These are phyloP conservation scores for Danio rerio DNA, from an alignment of 2,113 vertebrate genomes.

Conservation along the genomic window GRCz12tu NC_133181.1:40668001-40668500, in stretches of 20 bases:
- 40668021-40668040: slow-evolving; percentile 15
- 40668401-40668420: slow-evolving; percentile 12
- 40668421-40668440: slow-evolving; percentile 2
- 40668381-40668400: slow-evolving; percentile 1
- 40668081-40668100: slow-evolving; percentile 30
- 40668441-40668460: slow-evolving; percentile 18
- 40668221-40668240: slow-evolving; percentile 25
- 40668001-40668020: background rate
- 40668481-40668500: slow-evolving; percentile 47
- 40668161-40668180: slow-evolving; percentile 41
- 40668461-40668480: slow-evolving; percentile 34
- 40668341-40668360: background rate
- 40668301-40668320: background rate
- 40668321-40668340: background rate
- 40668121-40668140: slow-evolving; percentile 4
- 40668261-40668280: slow-evolving; percentile 9
- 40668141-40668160: background rate
- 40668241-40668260: slow-evolving; percentile 59
- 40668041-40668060: slow-evolving; percentile 6
- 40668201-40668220: slow-evolving; percentile 17
- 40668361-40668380: slow-evolving; percentile 12
- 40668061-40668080: slow-evolving; percentile 33
- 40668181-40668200: background rate
- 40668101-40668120: slow-evolving; percentile 25
- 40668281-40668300: background rate